phyloP scores from a whole-genome alignment of 2,888 invertebrate genomes.

The Drosophila incognita region DNA sequence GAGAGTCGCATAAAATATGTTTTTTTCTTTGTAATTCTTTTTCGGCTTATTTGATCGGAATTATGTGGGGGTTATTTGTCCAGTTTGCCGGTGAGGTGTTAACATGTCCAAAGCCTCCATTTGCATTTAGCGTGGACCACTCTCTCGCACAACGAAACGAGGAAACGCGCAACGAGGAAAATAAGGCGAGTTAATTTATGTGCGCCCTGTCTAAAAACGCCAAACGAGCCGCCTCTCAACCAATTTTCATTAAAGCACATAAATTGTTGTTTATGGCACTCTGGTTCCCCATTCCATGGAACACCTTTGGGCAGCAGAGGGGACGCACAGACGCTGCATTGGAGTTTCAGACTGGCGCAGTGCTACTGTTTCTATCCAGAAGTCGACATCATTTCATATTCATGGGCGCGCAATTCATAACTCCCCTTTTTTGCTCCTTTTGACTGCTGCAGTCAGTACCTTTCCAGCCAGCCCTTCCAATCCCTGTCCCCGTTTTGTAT shows the following conservation, averaged over 20 bases:
- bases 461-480: neutral
- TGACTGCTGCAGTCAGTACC: slow-evolving; percentile 9
- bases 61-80: slow-evolving; percentile 29
- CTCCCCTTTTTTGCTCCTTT: slow-evolving; percentile 46
- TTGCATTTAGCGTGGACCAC: slow-evolving; percentile 43
- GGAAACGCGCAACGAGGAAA: slow-evolving; percentile 3
- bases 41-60: neutral
- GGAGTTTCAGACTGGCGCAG: slow-evolving; percentile 16
- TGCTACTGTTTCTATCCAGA: slow-evolving; percentile 27
- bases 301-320: slow-evolving; percentile 28
- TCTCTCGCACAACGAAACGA: neutral
- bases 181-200: slow-evolving; percentile 67
- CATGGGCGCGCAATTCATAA: slow-evolving; percentile 60
- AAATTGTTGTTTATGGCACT: slow-evolving; percentile 76
- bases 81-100: slow-evolving; percentile 54
- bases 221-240: slow-evolving; percentile 64
- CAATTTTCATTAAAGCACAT: slow-evolving; percentile 77
- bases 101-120: slow-evolving; percentile 60
- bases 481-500: slow-evolving; percentile 31
- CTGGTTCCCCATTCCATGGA: neutral
- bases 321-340: slow-evolving; percentile 7
- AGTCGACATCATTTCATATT: slow-evolving; percentile 71
- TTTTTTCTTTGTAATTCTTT: slow-evolving; percentile 16
- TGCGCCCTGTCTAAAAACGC: slow-evolving; percentile 60
- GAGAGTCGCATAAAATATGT: slow-evolving; percentile 62